Evolutionary conservation across 2,113 vertebrate genomes (phyloP), one percentile per base, ranked within the genome.

Genomic region (Myiagra hebetior): DNA sequence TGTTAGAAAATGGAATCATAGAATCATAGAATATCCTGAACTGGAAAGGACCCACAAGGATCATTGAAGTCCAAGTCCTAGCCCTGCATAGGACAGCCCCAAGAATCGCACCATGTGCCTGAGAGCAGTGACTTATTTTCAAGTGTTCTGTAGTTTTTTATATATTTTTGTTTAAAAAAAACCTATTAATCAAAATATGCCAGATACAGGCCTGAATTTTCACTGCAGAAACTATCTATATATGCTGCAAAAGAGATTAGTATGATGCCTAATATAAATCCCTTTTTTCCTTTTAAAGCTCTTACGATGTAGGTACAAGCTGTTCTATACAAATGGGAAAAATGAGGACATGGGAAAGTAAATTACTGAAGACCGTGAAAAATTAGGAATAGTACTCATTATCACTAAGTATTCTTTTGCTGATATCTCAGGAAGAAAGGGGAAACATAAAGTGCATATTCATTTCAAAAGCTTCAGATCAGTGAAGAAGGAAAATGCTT

Each of bases 331-430:
- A 93, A 91, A 85, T 28, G 14, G 44, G 68, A 67, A 65, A 95
- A 94, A 93, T 53, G 41, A 92, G 87, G 87, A 82, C 77, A 94
- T 1, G 1, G 46, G 42, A 93, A 91, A 91, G 22, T 39, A 87
- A 91, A 83, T 89, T 55, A 76, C 24, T 46, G 78, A 73, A 57
- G 28, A 87, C 63, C 3, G 13, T 77, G 42, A 30, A 91, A 86
- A 97, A 94, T 93, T 91, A 97, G 72, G 72, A 90, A 28, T 21
- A 20, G 74, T 31, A n/a, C 44, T 69, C 53, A 55, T 91, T 90
- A 76, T 88, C 63, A 30, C 33, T 28, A 46, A 80, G 42, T 57
- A 41, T 85, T 92, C 70, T 76, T 68, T 78, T 78, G 52, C 74
- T 75, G 59, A 75, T 89, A 82, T 87, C 73, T 87, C 24, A 37